Conservation (phyloP, 2,113 vertebrate genomes). For the Ciconia boyciana region DNA sequence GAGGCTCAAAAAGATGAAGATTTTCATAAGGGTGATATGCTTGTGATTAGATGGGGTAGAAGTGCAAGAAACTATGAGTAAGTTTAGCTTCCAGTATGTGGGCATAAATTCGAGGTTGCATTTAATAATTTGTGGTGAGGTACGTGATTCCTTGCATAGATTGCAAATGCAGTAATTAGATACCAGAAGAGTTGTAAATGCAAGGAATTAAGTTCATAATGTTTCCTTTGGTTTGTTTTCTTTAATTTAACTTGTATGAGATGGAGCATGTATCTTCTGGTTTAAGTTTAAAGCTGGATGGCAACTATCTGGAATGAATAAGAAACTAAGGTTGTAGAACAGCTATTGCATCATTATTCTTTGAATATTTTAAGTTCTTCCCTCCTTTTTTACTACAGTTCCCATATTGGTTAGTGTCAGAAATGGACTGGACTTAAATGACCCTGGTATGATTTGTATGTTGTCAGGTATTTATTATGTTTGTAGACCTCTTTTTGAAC, state of each 20-base stretch:
- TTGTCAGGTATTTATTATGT: neutral
- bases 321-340: neutral
- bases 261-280: neutral
- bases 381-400: neutral
- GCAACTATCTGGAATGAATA: neutral
- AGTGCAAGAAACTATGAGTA: neutral
- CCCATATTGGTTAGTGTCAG: neutral
- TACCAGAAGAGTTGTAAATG: neutral
- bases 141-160: neutral
- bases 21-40: neutral
- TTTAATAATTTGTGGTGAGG: neutral
- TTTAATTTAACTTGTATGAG: neutral
- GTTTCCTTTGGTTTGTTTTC: neutral
- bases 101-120: neutral
- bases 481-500: neutral
- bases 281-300: neutral
- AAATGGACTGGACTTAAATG: neutral
- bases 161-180: neutral
- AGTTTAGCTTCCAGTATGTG: neutral
- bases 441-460: fast-evolving
- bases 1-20: neutral
- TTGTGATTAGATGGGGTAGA: neutral
- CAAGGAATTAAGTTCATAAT: neutral
- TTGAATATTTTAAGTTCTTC: neutral
- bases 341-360: neutral